Base-by-base conservation (phyloP, 2,113 vertebrate species). In the Amblyopsis rosae region DNA sequence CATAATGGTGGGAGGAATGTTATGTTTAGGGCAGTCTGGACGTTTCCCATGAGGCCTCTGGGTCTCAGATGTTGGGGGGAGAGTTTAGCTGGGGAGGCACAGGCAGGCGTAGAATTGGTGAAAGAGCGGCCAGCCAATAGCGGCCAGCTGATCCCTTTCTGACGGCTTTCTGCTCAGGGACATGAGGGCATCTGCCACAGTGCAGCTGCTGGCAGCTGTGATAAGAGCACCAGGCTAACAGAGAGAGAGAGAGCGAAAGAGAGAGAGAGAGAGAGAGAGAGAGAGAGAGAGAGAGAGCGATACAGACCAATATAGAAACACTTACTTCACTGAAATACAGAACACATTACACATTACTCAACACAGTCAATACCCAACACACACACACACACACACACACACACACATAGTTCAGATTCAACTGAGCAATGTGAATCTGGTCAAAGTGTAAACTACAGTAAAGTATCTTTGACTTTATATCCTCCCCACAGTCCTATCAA, bases 81-180 rank as follows among this genome's bases (percentile, higher is more conserved):
- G 10, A 4, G 62, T 26, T 63, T 68, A 55, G 51, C 74, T 45
- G 6, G 54, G 47, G 68, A 67, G 74, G 61, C 26, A 75, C 73
- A 83, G 76, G 76, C 74, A 51, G 69, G 53, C 46, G 70, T 75
- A 77, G 50, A 63, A 77, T 82, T 70, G 60, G 59, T 75, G 63
- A 79, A 19, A 69, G 71, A 63, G 56, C 67, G 61, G 62, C 62
- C 62, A 81, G 67, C 80, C 66, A 72, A 73, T 62, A 50, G 13
- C n/a, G 69, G 68, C 69, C 82, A 87, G 83, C 79, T 88, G 78
- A 86, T 87, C 79, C 76, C 70, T 26, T 59, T 58, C 58, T 58
- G 55, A 77, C 9, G 3, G 51, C 26, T 33, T 48, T 32, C 60
- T 53, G 61, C 61, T 75, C 12, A 60, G 60, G 73, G 69, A 71